Conservation (phyloP, 2,113 vertebrate species). For the Petroica traversi region DNA sequence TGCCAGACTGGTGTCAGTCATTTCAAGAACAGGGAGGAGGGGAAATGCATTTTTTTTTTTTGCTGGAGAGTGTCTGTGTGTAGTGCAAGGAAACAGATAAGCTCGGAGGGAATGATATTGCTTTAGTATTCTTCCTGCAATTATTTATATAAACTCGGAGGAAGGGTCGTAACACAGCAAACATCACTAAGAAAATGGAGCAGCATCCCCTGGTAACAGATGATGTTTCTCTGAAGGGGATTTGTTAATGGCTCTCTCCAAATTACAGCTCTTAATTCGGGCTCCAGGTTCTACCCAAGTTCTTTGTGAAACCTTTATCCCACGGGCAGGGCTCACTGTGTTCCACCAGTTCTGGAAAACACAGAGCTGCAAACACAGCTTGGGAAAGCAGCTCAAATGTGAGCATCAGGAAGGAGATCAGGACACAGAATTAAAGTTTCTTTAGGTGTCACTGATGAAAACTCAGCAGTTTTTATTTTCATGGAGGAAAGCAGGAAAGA, state of each 20-base stretch:
- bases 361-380: neutral
- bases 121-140: constrained; percentile 1
- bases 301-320: neutral
- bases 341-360: fast-evolving
- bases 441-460: neutral
- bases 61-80: neutral
- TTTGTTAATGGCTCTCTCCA: neutral
- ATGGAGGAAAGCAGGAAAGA: neutral
- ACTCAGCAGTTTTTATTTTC: neutral
- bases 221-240: neutral
- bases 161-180: neutral
- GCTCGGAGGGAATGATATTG: neutral
- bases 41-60: neutral
- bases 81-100: constrained; percentile 60
- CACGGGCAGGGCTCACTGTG: neutral
- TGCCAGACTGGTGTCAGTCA: neutral
- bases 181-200: neutral
- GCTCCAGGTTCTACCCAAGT: neutral
- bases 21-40: neutral
- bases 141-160: constrained; percentile 1
- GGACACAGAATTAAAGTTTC: neutral
- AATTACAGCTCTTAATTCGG: neutral
- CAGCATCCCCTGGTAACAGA: neutral
- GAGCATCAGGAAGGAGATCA: neutral
- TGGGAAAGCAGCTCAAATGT: neutral